Conservation (phyloP, 2,797 vertebrate species). For the Melanotaenia trifasciata region DNA sequence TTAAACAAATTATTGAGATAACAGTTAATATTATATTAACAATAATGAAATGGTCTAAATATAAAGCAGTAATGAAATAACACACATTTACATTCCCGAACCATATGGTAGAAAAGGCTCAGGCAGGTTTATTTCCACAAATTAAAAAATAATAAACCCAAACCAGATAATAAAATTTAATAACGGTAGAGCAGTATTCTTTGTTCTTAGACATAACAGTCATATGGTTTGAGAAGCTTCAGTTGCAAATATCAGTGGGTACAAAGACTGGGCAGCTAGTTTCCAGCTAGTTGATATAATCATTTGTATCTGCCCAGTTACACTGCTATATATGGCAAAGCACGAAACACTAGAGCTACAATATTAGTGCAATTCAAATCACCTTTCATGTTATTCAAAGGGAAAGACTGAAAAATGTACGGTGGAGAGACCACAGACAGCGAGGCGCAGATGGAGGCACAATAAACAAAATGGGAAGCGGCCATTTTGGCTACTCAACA, state of each 20-base stretch:
- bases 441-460: conserved; percentile 19
- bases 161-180: no score
- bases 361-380: conserved; percentile 26
- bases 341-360: conserved; percentile 35
- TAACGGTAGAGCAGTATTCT: background rate
- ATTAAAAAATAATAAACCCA: no score
- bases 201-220: background rate
- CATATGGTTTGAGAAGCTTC: conserved; percentile 9
- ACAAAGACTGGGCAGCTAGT: conserved; percentile 5
- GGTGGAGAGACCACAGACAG: background rate
- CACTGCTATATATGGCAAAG: conserved; percentile 39
- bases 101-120: no score
- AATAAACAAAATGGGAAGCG: conserved; percentile 34
- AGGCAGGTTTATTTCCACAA: no score
- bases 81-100: no score
- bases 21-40: no score
- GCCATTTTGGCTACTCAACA: conserved; percentile 52
- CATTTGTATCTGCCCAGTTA: conserved; percentile 40
- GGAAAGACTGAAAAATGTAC: conserved; percentile 14
- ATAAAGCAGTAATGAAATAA: no score
- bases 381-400: conserved; percentile 5
- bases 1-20: no score
- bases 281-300: conserved; percentile 5
- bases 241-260: background rate
- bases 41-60: no score